Evolutionary conservation across 2,797 vertebrate species (phyloP).

Genomic region (Ara ararauna): DNA sequence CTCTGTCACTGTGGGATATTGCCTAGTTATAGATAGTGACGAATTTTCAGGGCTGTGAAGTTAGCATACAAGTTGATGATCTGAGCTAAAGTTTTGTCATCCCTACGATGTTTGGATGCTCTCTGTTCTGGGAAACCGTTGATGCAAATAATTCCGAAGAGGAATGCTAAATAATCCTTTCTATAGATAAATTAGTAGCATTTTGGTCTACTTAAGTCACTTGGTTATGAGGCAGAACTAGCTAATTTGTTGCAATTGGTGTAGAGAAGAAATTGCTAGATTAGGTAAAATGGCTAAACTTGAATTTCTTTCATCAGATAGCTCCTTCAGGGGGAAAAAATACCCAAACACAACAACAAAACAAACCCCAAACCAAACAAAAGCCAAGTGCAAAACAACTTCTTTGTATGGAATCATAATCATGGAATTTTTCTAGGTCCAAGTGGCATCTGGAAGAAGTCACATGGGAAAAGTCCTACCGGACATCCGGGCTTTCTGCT

Average conservation of each 20-base stretch:
- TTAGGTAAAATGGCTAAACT: neutral
- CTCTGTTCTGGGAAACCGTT: neutral
- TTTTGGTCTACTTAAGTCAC: neutral
- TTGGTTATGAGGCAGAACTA: neutral
- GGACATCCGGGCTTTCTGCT: neutral
- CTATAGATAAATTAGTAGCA: neutral
- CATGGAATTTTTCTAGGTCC: neutral
- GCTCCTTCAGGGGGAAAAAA: neutral
- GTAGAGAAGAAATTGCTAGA: neutral
- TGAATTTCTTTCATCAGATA: neutral
- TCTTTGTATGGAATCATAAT: neutral
- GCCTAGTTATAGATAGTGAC: neutral
- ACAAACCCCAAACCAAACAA: neutral
- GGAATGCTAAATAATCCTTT: neutral
- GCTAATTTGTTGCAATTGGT: neutral
- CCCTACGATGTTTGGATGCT: neutral
- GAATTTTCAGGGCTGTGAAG: neutral
- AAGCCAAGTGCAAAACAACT: neutral
- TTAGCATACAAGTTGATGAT: neutral
- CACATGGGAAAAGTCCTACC: neutral
- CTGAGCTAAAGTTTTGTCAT: neutral
- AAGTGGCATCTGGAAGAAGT: neutral
- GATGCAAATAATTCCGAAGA: neutral
- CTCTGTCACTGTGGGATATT: neutral
- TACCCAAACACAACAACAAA: neutral